phyloP scores from a whole-genome alignment of 2,888 invertebrate genomes.

The Drosophila formosana region DNA sequence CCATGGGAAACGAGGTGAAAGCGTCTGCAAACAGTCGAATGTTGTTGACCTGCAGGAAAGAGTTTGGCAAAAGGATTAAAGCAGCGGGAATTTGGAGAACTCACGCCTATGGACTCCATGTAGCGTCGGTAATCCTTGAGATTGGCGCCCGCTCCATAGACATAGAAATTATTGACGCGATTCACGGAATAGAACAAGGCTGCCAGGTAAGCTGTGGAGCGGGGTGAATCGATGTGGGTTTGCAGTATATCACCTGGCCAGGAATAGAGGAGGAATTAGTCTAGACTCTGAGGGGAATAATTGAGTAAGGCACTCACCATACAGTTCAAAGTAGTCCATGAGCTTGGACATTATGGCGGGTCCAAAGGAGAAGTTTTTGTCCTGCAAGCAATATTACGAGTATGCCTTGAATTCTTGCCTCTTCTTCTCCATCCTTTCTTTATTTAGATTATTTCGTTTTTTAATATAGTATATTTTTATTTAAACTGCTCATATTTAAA shows the following conservation, averaged over 20 bases:
- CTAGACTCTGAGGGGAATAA: fast-evolving
- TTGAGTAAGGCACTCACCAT: slow-evolving; percentile 85
- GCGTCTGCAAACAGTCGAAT: slow-evolving; percentile 86
- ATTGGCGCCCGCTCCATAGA: slow-evolving; percentile 87
- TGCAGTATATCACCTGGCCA: slow-evolving; percentile 88
- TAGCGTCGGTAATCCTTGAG: slow-evolving; percentile 88
- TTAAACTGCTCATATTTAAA: too few species aligned
- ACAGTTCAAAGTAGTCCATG: slow-evolving; percentile 87
- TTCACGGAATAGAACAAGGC: slow-evolving; percentile 88
- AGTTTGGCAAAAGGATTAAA: not conserved
- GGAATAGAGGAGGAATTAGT: not conserved
- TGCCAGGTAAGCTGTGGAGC: slow-evolving; percentile 92
- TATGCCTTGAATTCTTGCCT: not conserved
- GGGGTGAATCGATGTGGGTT: slow-evolving; percentile 92
- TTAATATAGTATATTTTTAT: too few species aligned
- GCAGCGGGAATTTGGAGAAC: not conserved
- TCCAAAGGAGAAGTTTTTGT: slow-evolving; percentile 92
- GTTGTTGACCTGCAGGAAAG: slow-evolving; percentile 83
- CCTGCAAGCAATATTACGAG: slow-evolving; percentile 85
- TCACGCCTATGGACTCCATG: slow-evolving; percentile 89
- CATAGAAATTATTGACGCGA: slow-evolving; percentile 87
- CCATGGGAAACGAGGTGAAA: slow-evolving; percentile 86
- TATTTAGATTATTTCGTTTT: not conserved
- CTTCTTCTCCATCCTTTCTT: not conserved
- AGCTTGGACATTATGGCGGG: slow-evolving; percentile 91